Evolutionary conservation across 2,113 vertebrate species (phyloP).

Genomic region (Solea solea): DNA sequence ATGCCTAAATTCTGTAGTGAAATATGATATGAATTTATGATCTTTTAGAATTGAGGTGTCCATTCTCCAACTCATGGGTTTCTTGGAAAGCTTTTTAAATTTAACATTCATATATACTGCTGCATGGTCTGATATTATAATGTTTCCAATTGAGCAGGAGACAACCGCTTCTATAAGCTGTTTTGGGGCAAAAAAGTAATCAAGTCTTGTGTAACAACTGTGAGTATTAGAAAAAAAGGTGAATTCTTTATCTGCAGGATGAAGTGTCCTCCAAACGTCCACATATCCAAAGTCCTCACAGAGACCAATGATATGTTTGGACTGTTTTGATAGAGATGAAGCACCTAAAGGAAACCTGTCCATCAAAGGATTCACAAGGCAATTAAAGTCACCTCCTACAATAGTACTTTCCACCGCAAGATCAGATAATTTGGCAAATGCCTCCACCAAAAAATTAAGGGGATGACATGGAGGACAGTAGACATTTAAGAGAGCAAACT

Average conservation of each 20-base stretch:
- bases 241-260: neutral
- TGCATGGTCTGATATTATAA: neutral
- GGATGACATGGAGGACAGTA: slow-evolving; percentile 1
- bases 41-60: neutral
- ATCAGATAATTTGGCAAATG: neutral
- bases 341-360: neutral
- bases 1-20: neutral
- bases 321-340: neutral
- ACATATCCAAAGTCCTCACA: slow-evolving; percentile 6
- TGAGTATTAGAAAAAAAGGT: slow-evolving; percentile 1
- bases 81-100: neutral
- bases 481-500: neutral
- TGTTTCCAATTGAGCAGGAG: neutral
- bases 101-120: neutral
- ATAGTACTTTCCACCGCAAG: slow-evolving; percentile 5
- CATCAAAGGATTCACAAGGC: slow-evolving; percentile 3
- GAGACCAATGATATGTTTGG: neutral
- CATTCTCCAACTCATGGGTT: neutral
- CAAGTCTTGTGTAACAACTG: neutral
- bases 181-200: neutral
- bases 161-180: neutral
- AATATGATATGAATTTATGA: neutral
- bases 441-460: neutral
- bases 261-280: neutral
- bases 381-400: slow-evolving; percentile 12